Conservation (phyloP, 2,797 vertebrate genomes). For the Erethizon dorsatum region DNA sequence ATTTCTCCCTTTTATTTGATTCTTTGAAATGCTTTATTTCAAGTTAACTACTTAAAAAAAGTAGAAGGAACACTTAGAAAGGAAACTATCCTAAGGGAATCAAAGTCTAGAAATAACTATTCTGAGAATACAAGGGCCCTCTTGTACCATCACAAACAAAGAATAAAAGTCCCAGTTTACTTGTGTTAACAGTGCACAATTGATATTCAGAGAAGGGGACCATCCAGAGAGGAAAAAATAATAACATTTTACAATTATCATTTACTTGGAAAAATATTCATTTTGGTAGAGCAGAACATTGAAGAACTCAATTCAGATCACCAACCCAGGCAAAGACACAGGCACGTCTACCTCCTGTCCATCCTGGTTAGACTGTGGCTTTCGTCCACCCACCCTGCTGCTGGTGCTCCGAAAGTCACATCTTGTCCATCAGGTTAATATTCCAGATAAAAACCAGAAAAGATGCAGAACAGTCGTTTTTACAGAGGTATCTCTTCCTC, state of each 20-base stretch:
- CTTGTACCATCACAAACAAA: slow-evolving; percentile 88
- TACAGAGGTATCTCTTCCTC: background rate
- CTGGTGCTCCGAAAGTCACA: background rate
- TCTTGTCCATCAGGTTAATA: background rate
- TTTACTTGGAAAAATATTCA: slow-evolving; percentile 81
- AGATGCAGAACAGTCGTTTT: background rate
- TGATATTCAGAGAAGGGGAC: slow-evolving; percentile 84
- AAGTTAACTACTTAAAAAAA: slow-evolving; percentile 74
- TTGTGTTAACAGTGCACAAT: slow-evolving; percentile 85
- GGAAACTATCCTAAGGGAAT: slow-evolving; percentile 86
- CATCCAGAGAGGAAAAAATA: slow-evolving; percentile 68
- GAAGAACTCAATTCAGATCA: slow-evolving; percentile 45
- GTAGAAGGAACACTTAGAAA: slow-evolving; percentile 82
- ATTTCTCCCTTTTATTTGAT: slow-evolving; percentile 20
- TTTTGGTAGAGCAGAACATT: slow-evolving; percentile 58
- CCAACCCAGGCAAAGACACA: background rate
- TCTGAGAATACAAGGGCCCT: slow-evolving; percentile 85
- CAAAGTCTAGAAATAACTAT: slow-evolving; percentile 89
- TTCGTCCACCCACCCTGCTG: accelerated
- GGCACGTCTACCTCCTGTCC: background rate
- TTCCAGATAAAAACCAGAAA: background rate
- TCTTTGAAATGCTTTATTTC: slow-evolving; percentile 77
- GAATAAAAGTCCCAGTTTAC: slow-evolving; percentile 88
- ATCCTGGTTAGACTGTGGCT: background rate
- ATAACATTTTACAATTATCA: slow-evolving; percentile 78